These are phyloP conservation scores for Eurosta solidaginis DNA, from an alignment of 1,140 invertebrate species.

Conservation along the genomic window DNA sequence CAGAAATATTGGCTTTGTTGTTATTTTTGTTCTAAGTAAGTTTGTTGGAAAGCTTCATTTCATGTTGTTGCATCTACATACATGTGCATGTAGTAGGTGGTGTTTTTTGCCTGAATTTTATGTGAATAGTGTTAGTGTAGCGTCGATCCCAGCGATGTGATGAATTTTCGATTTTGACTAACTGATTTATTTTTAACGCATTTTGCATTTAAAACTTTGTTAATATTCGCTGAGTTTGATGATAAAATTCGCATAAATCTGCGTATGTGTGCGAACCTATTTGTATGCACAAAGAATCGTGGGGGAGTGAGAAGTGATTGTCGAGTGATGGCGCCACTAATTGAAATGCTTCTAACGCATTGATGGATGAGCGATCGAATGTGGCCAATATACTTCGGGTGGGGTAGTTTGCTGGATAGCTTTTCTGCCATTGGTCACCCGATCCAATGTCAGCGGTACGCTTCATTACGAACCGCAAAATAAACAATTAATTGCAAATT, in stretches of 20 bases:
- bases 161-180: constrained; percentile 15
- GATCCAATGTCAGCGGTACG: neutral
- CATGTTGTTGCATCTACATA: neutral
- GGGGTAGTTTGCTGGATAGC: neutral
- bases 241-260: neutral
- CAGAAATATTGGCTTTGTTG: neutral
- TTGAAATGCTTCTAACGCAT: constrained; percentile 17
- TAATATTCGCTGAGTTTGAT: neutral
- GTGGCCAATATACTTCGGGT: neutral
- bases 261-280: neutral
- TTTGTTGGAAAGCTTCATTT: neutral
- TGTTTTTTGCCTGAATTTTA: neutral
- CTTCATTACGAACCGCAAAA: constrained; percentile 10
- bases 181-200: constrained; percentile 14
- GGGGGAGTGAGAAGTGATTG: neutral
- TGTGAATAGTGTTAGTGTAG: neutral
- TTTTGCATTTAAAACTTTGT: constrained; percentile 25
- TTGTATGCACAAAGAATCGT: neutral
- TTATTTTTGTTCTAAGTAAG: neutral
- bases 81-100: too few relatives aligned
- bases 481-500: constrained; percentile 31
- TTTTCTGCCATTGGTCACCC: neutral
- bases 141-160: neutral
- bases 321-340: neutral
- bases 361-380: neutral